Conservation (phyloP, 2,797 vertebrate species). For the Argya squamiceps region DNA sequence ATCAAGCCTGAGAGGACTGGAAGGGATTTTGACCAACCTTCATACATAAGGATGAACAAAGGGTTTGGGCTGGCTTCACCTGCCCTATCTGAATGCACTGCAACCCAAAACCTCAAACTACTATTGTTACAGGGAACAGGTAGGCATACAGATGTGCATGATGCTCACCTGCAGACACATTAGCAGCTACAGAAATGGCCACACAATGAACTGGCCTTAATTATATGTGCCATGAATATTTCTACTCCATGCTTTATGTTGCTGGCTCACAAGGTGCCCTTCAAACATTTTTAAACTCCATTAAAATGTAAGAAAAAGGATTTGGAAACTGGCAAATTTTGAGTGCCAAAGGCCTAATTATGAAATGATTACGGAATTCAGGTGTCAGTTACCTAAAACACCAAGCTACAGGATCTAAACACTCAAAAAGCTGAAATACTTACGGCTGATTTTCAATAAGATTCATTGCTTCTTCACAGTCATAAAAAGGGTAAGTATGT, state of each 20-base stretch:
- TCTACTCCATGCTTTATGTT: not conserved
- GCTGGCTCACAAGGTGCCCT: not conserved
- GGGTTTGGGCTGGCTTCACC: not conserved
- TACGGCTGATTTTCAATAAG: slow-evolving; percentile 91
- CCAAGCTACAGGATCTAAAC: not conserved
- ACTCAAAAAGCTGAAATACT: slow-evolving; percentile 72
- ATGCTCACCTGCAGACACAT: not conserved
- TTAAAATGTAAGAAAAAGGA: not conserved
- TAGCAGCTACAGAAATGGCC: not conserved
- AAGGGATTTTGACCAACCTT: not conserved
- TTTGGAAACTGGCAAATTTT: not conserved
- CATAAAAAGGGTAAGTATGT: slow-evolving; percentile 90
- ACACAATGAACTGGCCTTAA: not conserved
- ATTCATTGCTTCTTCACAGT: slow-evolving; percentile 89
- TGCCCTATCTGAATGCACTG: not conserved
- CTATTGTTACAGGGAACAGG: not conserved
- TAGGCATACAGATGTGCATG: not conserved
- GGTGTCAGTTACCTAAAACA: not conserved
- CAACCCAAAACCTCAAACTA: not conserved
- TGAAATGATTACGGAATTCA: not conserved
- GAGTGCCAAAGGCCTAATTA: not conserved
- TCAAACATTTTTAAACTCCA: not conserved
- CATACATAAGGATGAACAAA: not conserved
- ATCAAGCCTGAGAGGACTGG: not conserved
- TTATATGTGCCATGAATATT: not conserved